These are phyloP conservation scores for Oophaga pumilio DNA, from an alignment of 2,113 vertebrate genomes.

Conservation along the genomic window DNA sequence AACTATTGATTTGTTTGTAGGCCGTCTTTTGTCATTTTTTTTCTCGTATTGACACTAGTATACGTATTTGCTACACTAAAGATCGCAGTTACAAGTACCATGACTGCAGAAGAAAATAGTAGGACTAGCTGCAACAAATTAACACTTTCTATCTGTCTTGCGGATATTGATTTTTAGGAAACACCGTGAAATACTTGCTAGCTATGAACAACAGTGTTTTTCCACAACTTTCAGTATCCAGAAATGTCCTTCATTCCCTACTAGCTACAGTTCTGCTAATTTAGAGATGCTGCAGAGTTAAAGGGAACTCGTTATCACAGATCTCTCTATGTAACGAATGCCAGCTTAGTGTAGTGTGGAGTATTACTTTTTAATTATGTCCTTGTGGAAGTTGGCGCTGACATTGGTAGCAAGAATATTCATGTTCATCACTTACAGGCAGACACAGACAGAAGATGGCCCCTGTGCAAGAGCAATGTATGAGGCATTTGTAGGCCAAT, in stretches of 20 bases:
- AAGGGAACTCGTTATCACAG: too few relatives aligned
- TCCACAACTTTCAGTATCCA: background rate
- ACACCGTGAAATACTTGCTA: background rate
- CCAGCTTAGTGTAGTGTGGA: background rate
- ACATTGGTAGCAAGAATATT: too few relatives aligned
- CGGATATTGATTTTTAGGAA: background rate
- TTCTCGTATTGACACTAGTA: background rate
- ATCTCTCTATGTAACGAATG: background rate
- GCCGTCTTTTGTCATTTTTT: background rate
- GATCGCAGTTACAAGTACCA: background rate
- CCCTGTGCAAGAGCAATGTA: too few relatives aligned
- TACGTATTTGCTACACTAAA: background rate
- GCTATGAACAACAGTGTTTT: background rate
- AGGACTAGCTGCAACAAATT: background rate
- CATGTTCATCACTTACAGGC: too few relatives aligned
- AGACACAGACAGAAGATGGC: too few relatives aligned
- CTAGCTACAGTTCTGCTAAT: background rate
- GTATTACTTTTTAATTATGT: too few relatives aligned
- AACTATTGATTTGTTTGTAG: conserved; percentile 26
- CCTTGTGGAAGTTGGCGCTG: too few relatives aligned
- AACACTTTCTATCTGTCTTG: background rate
- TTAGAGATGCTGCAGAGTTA: background rate
- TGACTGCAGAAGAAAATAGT: background rate
- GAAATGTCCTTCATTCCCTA: background rate
- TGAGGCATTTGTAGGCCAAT: too few relatives aligned